Evolutionary conservation across 1,140 invertebrate genomes (phyloP).

Genomic region (Araneus ventricosus): DNA sequence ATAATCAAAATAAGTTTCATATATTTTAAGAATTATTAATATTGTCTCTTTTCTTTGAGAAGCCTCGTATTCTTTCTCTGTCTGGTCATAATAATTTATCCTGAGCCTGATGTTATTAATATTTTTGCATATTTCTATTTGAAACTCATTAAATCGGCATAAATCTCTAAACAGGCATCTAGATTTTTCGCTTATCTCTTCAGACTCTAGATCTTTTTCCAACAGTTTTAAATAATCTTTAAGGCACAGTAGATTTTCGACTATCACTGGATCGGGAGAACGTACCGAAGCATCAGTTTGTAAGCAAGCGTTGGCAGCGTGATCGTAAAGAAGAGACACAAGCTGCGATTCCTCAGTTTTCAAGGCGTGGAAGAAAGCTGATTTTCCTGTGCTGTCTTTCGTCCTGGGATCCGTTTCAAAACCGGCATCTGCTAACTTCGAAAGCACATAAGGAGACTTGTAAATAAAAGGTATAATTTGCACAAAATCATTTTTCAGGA

Average conservation of each 20-base stretch:
- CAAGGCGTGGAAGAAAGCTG: conserved; percentile 10
- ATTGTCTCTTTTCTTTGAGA: too few species aligned
- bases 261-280: neutral
- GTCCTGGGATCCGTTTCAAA: conserved; percentile 26
- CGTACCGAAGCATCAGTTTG: neutral
- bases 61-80: neutral
- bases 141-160: conserved; percentile 13
- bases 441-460: conserved; percentile 12
- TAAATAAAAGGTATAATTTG: neutral
- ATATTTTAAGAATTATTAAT: neutral
- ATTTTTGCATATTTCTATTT: conserved; percentile 25
- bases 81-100: neutral
- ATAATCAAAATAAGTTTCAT: neutral
- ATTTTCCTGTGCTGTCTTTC: neutral
- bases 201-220: neutral
- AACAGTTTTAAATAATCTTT: neutral
- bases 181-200: neutral
- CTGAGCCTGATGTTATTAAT: neutral
- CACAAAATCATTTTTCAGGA: neutral
- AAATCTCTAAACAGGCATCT: neutral
- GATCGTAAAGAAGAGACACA: conserved; percentile 39
- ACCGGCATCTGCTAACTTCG: conserved; percentile 27
- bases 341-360: neutral
- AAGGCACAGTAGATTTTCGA: neutral
- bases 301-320: conserved; percentile 27